Evolutionary conservation across 2,113 vertebrate species (phyloP).

Genomic region (Sinocyclocheilus rhinocerous): DNA sequence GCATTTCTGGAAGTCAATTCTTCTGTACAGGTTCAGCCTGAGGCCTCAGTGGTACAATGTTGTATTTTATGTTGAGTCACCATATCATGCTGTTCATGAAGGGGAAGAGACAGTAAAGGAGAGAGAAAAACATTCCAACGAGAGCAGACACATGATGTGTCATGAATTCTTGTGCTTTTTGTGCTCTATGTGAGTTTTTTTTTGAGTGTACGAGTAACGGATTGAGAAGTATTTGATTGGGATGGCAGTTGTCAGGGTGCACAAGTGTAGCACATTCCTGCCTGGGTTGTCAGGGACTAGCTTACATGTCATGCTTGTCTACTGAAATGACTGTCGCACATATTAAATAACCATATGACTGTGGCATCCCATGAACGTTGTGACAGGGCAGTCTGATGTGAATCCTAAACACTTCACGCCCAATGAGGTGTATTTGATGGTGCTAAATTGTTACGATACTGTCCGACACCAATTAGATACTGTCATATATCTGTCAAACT

Average conservation of each 20-base stretch:
- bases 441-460: conserved; percentile 10
- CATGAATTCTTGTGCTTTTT: conserved; percentile 11
- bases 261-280: conserved; percentile 28
- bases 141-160: conserved; percentile 10
- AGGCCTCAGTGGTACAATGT: background rate
- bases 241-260: conserved; percentile 27
- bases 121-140: background rate
- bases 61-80: conserved; percentile 20
- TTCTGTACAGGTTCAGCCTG: conserved; percentile 6
- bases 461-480: conserved; percentile 21
- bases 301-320: conserved; percentile 30
- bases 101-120: background rate
- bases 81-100: background rate
- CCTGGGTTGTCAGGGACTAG: conserved; percentile 21
- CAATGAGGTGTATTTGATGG: conserved; percentile 14
- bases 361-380: background rate
- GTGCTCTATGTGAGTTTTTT: background rate
- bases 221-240: conserved; percentile 29
- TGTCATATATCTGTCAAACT: conserved; percentile 2
- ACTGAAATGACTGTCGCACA: conserved; percentile 30
- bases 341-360: conserved; percentile 26
- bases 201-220: background rate
- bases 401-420: conserved; percentile 12
- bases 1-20: background rate
- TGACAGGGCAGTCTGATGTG: conserved; percentile 17